Percentiles rank a stretch among this genome's conserved stretches.
These are phyloP conservation scores for Thera obeliscata DNA, from an alignment of 2,888 invertebrate species.

Conservation along the genomic window DNA sequence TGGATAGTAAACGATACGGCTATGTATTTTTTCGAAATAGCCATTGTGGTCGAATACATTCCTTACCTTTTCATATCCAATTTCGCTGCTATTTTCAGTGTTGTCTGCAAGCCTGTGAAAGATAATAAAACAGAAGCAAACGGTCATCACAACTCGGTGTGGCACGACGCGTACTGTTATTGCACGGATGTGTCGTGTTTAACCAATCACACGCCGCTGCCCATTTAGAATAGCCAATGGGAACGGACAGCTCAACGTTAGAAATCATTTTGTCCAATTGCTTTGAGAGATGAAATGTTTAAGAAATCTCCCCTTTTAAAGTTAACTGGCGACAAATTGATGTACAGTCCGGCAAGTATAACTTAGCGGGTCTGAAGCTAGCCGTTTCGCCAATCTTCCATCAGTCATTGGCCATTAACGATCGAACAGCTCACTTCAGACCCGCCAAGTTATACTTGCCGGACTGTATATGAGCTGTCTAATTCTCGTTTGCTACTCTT, in stretches of 20 bases:
- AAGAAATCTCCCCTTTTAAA: neutral
- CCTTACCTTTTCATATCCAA: neutral
- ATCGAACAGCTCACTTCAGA: no score
- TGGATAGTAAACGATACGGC: no score
- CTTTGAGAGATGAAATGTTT: neutral
- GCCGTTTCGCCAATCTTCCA: no score
- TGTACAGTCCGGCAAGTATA: no score
- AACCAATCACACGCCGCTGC: slow-evolving; percentile 6
- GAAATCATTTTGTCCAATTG: neutral
- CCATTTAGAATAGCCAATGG: slow-evolving; percentile 8
- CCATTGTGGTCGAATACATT: no score
- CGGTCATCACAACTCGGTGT: slow-evolving; percentile 81
- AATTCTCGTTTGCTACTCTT: slow-evolving; percentile 14
- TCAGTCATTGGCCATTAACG: no score
- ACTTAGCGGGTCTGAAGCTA: no score
- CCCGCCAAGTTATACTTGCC: no score
- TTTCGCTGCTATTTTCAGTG: slow-evolving; percentile 45
- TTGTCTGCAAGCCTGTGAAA: slow-evolving; percentile 66
- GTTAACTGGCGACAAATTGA: neutral
- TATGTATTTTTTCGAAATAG: no score
- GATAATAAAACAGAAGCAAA: slow-evolving; percentile 76
- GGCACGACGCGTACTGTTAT: slow-evolving; percentile 72
- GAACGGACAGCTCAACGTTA: neutral
- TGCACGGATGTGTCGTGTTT: slow-evolving; percentile 55
- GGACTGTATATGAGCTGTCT: neutral